A percentile compares a stretch with the other conserved stretches of the same genome.
Evolutionary conservation across 2,888 invertebrate species (phyloP).

Genomic region (Endotricha flammealis): DNA sequence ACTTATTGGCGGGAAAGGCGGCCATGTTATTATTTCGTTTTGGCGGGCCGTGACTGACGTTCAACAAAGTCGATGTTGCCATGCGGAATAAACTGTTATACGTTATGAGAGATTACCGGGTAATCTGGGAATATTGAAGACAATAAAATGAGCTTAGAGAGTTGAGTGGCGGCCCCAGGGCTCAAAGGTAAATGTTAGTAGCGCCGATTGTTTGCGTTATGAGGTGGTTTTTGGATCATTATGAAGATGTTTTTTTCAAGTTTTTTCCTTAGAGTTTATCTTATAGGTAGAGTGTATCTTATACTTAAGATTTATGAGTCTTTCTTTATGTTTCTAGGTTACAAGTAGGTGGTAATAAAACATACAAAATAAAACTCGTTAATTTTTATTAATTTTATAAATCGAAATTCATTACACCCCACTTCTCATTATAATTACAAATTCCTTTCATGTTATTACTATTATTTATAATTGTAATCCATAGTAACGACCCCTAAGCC

Average conservation of each 20-base stretch:
- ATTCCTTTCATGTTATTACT: conserved; percentile 68
- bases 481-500: conserved; percentile 61
- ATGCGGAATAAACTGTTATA: conserved; percentile 76
- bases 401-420: conserved; percentile 75
- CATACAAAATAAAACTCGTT: conserved; percentile 64
- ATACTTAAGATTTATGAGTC: no score
- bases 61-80: conserved; percentile 71
- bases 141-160: conserved; percentile 72
- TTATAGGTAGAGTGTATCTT: background rate
- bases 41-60: conserved; percentile 71
- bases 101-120: conserved; percentile 73
- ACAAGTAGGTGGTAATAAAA: conserved; percentile 26
- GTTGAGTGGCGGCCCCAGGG: conserved; percentile 36
- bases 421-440: conserved; percentile 70
- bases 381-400: conserved; percentile 78
- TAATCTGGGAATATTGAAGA: conserved; percentile 78
- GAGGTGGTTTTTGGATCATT: conserved; percentile 7
- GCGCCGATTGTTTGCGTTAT: conserved; percentile 33
- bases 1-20: conserved; percentile 19
- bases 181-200: conserved; percentile 42
- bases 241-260: background rate
- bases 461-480: conserved; percentile 62
- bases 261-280: background rate
- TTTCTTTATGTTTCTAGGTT: no score
- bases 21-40: conserved; percentile 74